These are phyloP conservation scores for Oscheius sp. DNA, from an alignment of 2,888 invertebrate genomes.

Conservation along the genomic window DNA sequence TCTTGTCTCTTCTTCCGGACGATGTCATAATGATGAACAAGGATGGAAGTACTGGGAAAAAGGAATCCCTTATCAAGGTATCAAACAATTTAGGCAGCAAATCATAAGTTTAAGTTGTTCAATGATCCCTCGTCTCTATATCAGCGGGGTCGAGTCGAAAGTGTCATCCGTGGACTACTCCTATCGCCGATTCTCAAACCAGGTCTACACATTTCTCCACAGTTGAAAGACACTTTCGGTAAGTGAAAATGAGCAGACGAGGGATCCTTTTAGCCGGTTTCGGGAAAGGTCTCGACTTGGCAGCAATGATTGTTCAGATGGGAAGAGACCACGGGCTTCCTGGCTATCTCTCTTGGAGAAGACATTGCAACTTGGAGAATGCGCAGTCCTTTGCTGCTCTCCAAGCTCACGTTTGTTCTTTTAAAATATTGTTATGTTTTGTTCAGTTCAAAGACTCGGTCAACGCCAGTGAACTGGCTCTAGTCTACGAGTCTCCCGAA, in stretches of 20 bases:
- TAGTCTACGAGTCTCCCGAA: constrained; percentile 57
- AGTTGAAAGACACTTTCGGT: constrained; percentile 62
- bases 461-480: constrained; percentile 33
- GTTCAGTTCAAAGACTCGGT: constrained; percentile 44
- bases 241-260: neutral
- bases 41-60: constrained; percentile 26
- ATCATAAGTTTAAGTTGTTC: constrained; percentile 40
- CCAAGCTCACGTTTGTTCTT: constrained; percentile 35
- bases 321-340: constrained; percentile 71
- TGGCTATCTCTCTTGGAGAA: constrained; percentile 64
- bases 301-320: constrained; percentile 68
- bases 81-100: neutral
- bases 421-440: neutral
- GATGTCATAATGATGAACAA: constrained; percentile 35
- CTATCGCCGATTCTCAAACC: constrained; percentile 59
- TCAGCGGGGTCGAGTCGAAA: constrained; percentile 46
- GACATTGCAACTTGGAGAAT: constrained; percentile 63
- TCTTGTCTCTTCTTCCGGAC: constrained; percentile 65
- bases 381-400: constrained; percentile 49
- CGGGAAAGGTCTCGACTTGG: constrained; percentile 61
- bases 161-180: constrained; percentile 62
- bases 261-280: neutral
- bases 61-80: constrained; percentile 18
- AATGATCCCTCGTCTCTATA: constrained; percentile 54
- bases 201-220: constrained; percentile 60